Percentiles rank a stretch among this genome's conserved stretches.
These are phyloP conservation scores for Melieria crassipennis DNA, from an alignment of 2,888 invertebrate genomes.

Conservation along the genomic window DNA sequence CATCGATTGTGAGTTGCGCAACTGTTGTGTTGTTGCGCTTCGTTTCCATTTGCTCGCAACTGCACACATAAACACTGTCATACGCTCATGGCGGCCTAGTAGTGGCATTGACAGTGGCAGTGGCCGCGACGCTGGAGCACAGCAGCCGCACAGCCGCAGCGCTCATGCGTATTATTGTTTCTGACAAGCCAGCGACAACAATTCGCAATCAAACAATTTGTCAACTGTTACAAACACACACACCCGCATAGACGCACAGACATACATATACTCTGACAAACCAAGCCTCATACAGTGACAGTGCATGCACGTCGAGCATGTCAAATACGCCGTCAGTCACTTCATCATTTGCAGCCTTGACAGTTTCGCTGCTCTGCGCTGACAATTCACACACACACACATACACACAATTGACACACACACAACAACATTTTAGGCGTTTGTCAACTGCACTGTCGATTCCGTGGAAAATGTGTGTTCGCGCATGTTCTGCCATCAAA, in stretches of 20 bases:
- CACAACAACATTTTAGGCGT: background rate
- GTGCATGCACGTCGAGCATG: no score
- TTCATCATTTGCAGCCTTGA: no score
- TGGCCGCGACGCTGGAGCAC: background rate
- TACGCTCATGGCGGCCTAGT: no score
- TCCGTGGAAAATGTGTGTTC: background rate
- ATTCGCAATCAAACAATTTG: constrained; percentile 55
- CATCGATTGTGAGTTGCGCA: background rate
- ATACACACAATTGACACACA: background rate
- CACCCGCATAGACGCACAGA: background rate
- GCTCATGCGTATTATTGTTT: constrained; percentile 47
- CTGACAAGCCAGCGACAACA: constrained; percentile 54
- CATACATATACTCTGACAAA: background rate
- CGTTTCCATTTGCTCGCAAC: no score
- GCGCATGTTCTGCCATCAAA: no score
- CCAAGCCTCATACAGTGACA: no score
- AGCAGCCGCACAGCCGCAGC: background rate
- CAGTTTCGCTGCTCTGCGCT: background rate
- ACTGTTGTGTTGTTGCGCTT: background rate
- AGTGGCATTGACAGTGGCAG: no score
- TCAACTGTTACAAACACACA: constrained; percentile 26
- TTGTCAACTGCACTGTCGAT: background rate
- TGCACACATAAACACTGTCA: no score
- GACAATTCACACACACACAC: background rate
- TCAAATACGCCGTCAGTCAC: no score